Percentiles rank a stretch among this genome's conserved stretches.
Evolutionary conservation across 2,113 vertebrate genomes (phyloP).

Genomic region (Neogobius melanostomus): DNA sequence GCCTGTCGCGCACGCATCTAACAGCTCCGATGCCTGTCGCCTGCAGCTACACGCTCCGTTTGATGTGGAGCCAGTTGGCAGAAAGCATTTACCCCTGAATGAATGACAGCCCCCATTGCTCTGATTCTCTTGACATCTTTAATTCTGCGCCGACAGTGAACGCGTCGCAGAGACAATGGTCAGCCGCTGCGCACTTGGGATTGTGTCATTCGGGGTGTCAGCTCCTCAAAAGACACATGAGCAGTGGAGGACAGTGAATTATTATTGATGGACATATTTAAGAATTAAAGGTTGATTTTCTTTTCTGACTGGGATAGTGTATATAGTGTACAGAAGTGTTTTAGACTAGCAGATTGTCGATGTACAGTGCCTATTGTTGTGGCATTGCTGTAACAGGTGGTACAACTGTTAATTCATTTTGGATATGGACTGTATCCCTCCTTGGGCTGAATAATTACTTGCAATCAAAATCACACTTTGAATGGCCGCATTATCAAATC

Average conservation of each 20-base stretch:
- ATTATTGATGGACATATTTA: neutral
- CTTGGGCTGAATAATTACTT: no score
- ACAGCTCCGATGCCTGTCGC: slow-evolving; percentile 44
- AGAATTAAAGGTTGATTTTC: neutral
- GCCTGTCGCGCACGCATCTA: slow-evolving; percentile 38
- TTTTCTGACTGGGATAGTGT: no score
- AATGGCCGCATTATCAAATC: no score
- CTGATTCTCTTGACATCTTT: slow-evolving; percentile 19
- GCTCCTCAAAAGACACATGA: neutral
- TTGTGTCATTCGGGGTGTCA: neutral
- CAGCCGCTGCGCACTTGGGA: neutral
- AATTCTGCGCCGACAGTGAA: neutral
- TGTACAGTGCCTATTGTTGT: no score
- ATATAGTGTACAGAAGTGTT: no score
- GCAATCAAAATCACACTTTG: no score
- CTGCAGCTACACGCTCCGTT: slow-evolving; percentile 14
- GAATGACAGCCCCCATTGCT: slow-evolving; percentile 12
- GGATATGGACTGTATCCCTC: no score
- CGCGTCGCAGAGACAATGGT: neutral
- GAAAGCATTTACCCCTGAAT: slow-evolving; percentile 20
- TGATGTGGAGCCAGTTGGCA: slow-evolving; percentile 25
- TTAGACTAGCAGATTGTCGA: no score
- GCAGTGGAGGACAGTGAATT: neutral
- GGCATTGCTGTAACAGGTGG: no score
- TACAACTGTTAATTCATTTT: no score